These are phyloP conservation scores for Macrotus californicus DNA, from an alignment of 2,113 vertebrate species.

Conservation along the genomic window DNA sequence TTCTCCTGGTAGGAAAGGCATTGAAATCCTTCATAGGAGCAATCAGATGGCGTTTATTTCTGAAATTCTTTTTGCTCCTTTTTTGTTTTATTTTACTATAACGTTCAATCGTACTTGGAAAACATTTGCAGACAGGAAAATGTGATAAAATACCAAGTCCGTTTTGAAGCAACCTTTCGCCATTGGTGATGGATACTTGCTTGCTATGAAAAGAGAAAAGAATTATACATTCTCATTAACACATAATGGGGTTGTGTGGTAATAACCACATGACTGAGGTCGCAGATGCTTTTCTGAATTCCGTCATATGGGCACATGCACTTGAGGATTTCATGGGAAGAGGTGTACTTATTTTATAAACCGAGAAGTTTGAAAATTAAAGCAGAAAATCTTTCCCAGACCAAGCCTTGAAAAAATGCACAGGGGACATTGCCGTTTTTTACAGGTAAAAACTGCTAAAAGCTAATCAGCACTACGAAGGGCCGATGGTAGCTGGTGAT, in stretches of 20 bases:
- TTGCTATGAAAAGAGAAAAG: background rate
- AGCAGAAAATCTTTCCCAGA: slow-evolving; percentile 18
- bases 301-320: background rate
- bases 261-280: background rate
- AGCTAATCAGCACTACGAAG: slow-evolving; percentile 29
- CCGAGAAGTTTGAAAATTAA: background rate
- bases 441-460: slow-evolving; percentile 40
- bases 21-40: background rate
- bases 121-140: background rate
- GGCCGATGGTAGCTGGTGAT: background rate
- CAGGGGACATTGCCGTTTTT: background rate
- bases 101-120: background rate
- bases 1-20: background rate
- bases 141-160: background rate
- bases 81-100: background rate
- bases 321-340: background rate
- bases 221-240: background rate
- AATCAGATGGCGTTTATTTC: background rate
- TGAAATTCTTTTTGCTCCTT: background rate
- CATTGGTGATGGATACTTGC: background rate
- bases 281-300: background rate
- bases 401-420: background rate
- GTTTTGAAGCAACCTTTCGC: background rate
- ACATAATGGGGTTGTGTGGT: background rate
- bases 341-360: background rate